phyloP scores from a whole-genome alignment of 2,797 vertebrate genomes.

The Alexandromys oeconomus region DNA sequence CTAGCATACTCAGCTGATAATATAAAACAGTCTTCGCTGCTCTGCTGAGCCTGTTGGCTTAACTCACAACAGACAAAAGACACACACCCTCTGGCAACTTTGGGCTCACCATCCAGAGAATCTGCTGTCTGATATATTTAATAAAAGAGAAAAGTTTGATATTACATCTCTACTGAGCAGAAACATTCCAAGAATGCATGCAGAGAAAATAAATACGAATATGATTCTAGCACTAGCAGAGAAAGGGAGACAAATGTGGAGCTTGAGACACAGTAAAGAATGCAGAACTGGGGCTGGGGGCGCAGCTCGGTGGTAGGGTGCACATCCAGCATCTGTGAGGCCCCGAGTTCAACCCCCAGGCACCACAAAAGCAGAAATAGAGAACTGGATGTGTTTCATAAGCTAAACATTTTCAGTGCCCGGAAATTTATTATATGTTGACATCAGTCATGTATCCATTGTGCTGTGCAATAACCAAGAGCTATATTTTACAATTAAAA shows the following conservation, averaged over 20 bases:
- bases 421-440: conserved; percentile 58
- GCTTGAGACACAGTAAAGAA: not conserved
- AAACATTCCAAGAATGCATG: conserved; percentile 77
- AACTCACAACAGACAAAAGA: conserved; percentile 68
- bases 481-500: conserved; percentile 48
- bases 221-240: conserved; percentile 55
- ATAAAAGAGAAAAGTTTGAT: conserved; percentile 74
- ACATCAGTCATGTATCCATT: not conserved
- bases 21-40: conserved; percentile 46
- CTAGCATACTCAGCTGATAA: conserved; percentile 60
- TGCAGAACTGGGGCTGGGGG: not conserved
- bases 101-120: conserved; percentile 55
- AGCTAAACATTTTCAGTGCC: conserved; percentile 62
- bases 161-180: conserved; percentile 66
- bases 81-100: conserved; percentile 69
- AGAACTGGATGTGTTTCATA: conserved; percentile 51
- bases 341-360: not conserved
- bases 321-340: not conserved
- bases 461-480: conserved; percentile 39
- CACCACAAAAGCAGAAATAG: conserved; percentile 7
- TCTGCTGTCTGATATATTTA: conserved; percentile 76
- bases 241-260: conserved; percentile 52
- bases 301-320: not conserved
- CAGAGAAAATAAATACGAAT: conserved; percentile 76
- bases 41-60: conserved; percentile 34